These are phyloP conservation scores for Euphonia xanthogaster DNA, from an alignment of 2,797 vertebrate genomes.

Conservation along the genomic window DNA sequence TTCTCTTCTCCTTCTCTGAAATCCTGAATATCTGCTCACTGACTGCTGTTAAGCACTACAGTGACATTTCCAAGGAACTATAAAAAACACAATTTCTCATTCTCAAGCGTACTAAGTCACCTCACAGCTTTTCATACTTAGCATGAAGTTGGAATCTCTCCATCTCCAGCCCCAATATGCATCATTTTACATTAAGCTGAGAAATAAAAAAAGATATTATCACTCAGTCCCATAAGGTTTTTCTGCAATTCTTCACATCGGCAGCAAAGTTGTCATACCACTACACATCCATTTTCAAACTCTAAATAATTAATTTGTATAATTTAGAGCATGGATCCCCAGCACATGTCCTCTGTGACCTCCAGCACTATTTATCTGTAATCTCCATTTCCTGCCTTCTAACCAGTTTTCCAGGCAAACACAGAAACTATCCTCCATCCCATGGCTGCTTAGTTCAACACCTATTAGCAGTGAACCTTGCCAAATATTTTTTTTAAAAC, in stretches of 20 bases:
- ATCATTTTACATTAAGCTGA: not conserved
- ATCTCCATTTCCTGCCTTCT: not conserved
- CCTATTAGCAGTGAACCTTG: not conserved
- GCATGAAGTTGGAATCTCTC: not conserved
- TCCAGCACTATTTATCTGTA: not conserved
- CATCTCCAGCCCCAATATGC: not conserved
- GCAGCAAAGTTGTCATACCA: not conserved
- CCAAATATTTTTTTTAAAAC: not conserved
- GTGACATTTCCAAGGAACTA: not conserved
- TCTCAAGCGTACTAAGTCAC: not conserved
- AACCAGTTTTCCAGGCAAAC: not conserved
- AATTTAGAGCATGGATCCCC: not conserved
- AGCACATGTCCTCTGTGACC: not conserved
- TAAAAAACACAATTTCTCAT: not conserved
- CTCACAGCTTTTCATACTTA: not conserved
- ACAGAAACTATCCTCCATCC: not conserved
- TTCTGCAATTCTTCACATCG: not conserved
- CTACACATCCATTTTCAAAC: not conserved
- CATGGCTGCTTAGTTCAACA: not conserved
- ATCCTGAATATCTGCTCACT: not conserved
- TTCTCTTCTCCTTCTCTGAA: not conserved
- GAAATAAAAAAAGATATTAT: not conserved
- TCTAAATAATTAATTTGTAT: not conserved
- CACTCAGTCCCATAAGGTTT: not conserved
- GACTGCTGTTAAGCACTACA: not conserved